A percentile compares a stretch with the other conserved stretches of the same genome.
phyloP scores from a whole-genome alignment of 2,888 invertebrate genomes.

The Ligdia adustata region DNA sequence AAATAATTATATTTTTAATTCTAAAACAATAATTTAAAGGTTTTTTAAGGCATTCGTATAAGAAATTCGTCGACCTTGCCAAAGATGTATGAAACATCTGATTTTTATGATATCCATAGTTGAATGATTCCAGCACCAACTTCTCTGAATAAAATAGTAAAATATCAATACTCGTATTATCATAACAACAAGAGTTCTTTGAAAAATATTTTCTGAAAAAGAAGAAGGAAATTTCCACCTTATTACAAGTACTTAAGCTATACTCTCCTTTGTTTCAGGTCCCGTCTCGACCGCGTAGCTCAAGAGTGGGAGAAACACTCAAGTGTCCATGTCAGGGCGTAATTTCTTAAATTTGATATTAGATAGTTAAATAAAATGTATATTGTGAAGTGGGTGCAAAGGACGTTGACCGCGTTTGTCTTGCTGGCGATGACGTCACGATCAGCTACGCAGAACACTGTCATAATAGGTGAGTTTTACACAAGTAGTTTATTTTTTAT shows the following conservation, averaged over 20 bases:
- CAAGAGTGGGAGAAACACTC: slow-evolving; percentile 39
- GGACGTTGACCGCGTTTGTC: slow-evolving; percentile 62
- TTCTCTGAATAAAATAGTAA: too few relatives aligned
- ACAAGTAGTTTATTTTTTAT: too few relatives aligned
- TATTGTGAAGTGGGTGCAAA: slow-evolving; percentile 58
- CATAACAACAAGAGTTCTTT: too few relatives aligned
- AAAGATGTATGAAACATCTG: too few relatives aligned
- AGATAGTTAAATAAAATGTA: slow-evolving; percentile 56
- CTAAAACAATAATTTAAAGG: too few relatives aligned
- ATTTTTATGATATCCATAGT: too few relatives aligned
- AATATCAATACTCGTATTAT: too few relatives aligned
- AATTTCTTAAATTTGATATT: slow-evolving; percentile 47
- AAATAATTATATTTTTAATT: too few relatives aligned
- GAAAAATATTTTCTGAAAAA: too few relatives aligned
- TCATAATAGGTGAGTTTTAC: slow-evolving; percentile 63
- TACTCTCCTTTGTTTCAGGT: slow-evolving; percentile 64
- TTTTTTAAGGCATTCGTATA: too few relatives aligned
- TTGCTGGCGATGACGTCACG: slow-evolving; percentile 65
- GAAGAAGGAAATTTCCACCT: not conserved
- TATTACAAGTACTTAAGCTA: not conserved
- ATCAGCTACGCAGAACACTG: slow-evolving; percentile 66
- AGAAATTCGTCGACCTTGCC: too few relatives aligned
- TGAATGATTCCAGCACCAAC: too few relatives aligned
- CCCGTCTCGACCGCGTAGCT: slow-evolving; percentile 46
- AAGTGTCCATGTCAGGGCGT: slow-evolving; percentile 45